Conservation (phyloP, 2,888 invertebrate species). For the Anodontia alba region DNA sequence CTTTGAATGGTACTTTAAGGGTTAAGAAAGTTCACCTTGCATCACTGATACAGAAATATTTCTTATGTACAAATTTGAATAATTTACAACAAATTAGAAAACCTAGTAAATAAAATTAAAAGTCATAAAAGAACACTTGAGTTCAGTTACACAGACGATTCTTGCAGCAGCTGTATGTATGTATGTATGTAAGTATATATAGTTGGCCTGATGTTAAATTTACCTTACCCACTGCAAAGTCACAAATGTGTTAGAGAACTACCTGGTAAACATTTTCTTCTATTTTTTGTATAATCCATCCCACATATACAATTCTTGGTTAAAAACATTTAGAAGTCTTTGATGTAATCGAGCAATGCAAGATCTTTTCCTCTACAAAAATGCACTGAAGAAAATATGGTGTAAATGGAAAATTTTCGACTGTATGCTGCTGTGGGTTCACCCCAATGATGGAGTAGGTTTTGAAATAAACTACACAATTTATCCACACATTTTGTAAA, state of each 20-base stretch:
- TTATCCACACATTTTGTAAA: conserved; percentile 3
- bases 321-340: no score
- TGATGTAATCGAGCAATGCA: no score
- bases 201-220: not conserved
- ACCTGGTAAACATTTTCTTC: not conserved
- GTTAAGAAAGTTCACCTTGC: no score
- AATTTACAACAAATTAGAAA: conserved; percentile 62
- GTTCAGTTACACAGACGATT: not conserved
- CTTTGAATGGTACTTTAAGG: no score
- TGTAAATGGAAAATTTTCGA: no score
- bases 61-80: conserved; percentile 60
- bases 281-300: no score
- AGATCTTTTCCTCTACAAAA: no score
- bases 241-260: not conserved
- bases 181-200: conserved; percentile 55
- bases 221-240: not conserved
- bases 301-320: no score
- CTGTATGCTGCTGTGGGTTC: not conserved
- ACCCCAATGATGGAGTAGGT: not conserved
- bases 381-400: no score
- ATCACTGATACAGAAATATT: conserved; percentile 31
- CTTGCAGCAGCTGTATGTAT: conserved; percentile 45
- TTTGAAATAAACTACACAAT: not conserved
- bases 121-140: not conserved
- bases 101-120: conserved; percentile 16